Evolutionary conservation across 2,113 vertebrate genomes (phyloP).

Genomic region (Diadophis punctatus): DNA sequence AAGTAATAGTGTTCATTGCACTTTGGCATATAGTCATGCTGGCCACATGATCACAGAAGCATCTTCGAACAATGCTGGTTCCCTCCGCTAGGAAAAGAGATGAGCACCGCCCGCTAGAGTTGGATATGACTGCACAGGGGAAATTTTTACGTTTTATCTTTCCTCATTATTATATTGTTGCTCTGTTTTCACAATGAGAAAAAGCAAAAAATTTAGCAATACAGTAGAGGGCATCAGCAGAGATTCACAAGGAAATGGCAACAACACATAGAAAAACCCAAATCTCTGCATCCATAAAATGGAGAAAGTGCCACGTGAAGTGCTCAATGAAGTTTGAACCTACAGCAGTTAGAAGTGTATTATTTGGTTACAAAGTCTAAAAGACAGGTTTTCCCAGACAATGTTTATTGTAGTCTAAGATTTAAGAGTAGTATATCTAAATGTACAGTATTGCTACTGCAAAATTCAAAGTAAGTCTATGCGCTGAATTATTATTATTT

Average conservation of each 20-base stretch:
- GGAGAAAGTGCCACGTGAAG: background rate
- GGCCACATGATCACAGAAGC: background rate
- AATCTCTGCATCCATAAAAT: background rate
- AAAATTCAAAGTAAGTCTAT: background rate
- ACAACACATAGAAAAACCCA: background rate
- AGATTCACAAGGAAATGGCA: background rate
- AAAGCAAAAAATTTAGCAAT: background rate
- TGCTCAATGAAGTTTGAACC: background rate
- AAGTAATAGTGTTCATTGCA: too few relatives aligned
- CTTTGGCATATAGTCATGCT: too few relatives aligned
- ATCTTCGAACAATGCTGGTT: background rate
- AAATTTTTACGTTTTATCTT: background rate
- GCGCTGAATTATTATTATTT: background rate
- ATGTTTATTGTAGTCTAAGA: background rate
- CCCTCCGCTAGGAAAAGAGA: background rate
- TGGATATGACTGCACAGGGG: background rate
- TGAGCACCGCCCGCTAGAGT: background rate
- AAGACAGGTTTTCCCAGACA: background rate
- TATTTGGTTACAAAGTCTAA: background rate
- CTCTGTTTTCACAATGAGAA: background rate
- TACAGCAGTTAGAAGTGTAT: background rate
- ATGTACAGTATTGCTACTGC: background rate
- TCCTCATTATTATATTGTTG: background rate
- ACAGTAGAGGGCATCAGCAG: background rate
- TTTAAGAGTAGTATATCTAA: background rate